phyloP scores from a whole-genome alignment of 2,797 vertebrate genomes.

The Siniperca obscura region DNA sequence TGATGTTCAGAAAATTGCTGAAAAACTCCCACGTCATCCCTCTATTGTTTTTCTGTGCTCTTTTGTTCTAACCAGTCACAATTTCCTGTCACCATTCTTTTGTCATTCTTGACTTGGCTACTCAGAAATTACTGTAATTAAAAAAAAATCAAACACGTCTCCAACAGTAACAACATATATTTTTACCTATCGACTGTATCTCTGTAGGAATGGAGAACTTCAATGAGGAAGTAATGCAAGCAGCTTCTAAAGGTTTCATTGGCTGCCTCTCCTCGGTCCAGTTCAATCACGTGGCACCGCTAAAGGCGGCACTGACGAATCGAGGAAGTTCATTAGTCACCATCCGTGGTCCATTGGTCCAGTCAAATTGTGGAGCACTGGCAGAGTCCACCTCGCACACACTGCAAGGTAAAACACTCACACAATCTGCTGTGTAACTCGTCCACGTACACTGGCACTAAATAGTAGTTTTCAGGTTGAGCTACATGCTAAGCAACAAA shows the following conservation, averaged over 20 bases:
- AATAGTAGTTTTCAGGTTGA: not conserved
- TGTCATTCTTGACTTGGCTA: not conserved
- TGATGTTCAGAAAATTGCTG: not conserved
- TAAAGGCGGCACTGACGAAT: conserved; percentile 94
- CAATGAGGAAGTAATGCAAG: conserved; percentile 87
- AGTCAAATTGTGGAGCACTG: conserved; percentile 88
- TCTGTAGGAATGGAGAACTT: conserved; percentile 84
- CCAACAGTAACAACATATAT: not conserved
- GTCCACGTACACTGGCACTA: not conserved
- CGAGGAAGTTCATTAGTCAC: conserved; percentile 87
- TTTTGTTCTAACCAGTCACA: not conserved
- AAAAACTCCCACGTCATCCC: not conserved
- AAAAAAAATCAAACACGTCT: not conserved
- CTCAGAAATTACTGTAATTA: not conserved
- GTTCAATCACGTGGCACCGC: conserved; percentile 92
- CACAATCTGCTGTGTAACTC: not conserved
- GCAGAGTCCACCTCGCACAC: conserved; percentile 87
- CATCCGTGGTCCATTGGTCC: conserved; percentile 86
- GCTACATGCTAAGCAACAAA: not conserved
- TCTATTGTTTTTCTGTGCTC: not conserved
- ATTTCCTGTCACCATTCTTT: not conserved
- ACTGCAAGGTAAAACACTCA: conserved; percentile 86
- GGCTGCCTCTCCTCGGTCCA: conserved; percentile 96
- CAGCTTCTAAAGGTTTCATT: conserved; percentile 89
- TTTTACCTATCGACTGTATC: not conserved